phyloP scores from a whole-genome alignment of 2,113 vertebrate species.

The Sturnira hondurensis region DNA sequence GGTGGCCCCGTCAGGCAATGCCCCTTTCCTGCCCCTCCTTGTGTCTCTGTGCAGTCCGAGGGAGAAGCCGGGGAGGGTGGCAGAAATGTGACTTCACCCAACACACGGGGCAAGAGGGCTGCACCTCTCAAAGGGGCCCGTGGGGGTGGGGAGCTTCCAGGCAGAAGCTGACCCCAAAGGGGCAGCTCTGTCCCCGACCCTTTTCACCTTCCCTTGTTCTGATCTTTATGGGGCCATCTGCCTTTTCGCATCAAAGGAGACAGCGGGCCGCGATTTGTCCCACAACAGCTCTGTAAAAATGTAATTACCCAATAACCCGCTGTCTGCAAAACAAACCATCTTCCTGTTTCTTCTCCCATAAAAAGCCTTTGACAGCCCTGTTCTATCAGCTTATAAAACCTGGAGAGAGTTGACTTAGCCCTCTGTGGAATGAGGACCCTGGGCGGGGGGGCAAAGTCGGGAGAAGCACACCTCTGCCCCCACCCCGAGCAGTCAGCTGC shows the following conservation, averaged over 20 bases:
- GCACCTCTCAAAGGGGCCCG: not conserved
- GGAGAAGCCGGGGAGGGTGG: not conserved
- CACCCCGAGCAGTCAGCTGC: not conserved
- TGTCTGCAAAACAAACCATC: slow-evolving; percentile 85
- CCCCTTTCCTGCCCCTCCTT: not conserved
- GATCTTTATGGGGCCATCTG: slow-evolving; percentile 86
- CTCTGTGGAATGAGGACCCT: slow-evolving; percentile 70
- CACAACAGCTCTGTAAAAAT: slow-evolving; percentile 85
- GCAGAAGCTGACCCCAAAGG: slow-evolving; percentile 78
- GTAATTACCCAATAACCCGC: slow-evolving; percentile 85
- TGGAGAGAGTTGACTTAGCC: slow-evolving; percentile 65
- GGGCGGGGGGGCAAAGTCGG: not conserved
- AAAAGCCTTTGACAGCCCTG: slow-evolving; percentile 82
- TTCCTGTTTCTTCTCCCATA: slow-evolving; percentile 86
- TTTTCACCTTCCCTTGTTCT: slow-evolving; percentile 82
- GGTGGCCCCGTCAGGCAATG: rapidly evolving
- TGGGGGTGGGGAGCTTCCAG: slow-evolving; percentile 50
- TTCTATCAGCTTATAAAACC: slow-evolving; percentile 84
- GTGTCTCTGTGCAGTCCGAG: not conserved
- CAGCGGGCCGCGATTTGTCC: slow-evolving; percentile 82
- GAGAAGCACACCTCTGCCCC: not conserved
- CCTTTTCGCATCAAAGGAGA: slow-evolving; percentile 83
- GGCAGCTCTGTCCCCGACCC: slow-evolving; percentile 80
- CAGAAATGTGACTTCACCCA: not conserved
- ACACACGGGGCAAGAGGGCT: not conserved